Percentiles rank a stretch among this genome's conserved stretches.
Conservation (phyloP, 1,140 invertebrate species). For the Coelopa frigida region DNA sequence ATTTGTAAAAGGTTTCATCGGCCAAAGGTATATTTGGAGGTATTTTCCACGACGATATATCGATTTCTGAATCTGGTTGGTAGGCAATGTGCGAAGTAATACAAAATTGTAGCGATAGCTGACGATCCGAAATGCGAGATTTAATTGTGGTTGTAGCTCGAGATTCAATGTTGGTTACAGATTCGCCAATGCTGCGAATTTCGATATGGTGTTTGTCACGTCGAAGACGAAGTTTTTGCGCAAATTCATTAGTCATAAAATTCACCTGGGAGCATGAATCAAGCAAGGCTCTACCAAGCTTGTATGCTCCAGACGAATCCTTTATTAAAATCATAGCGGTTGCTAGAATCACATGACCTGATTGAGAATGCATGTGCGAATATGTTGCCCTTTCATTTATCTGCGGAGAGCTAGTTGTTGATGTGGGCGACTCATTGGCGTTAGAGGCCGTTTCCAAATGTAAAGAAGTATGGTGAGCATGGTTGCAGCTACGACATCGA, state of each 20-base stretch:
- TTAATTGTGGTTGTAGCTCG: neutral
- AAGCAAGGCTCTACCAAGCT: too few relatives aligned
- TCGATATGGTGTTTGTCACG: neutral
- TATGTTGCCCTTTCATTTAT: too few relatives aligned
- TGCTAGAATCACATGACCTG: too few relatives aligned
- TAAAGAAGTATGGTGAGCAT: too few relatives aligned
- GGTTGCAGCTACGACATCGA: too few relatives aligned
- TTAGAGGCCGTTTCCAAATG: too few relatives aligned
- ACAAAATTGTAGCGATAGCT: conserved; percentile 7
- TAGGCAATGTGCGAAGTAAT: conserved; percentile 12
- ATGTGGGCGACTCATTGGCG: too few relatives aligned
- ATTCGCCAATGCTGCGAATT: conserved; percentile 2
- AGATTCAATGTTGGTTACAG: conserved; percentile 5
- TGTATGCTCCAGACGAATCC: too few relatives aligned
- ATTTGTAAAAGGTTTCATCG: conserved; percentile 23
- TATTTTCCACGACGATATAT: conserved; percentile 14
- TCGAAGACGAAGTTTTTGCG: neutral
- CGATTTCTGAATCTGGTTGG: conserved; percentile 14
- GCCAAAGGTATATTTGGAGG: conserved; percentile 19
- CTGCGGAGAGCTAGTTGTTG: too few relatives aligned
- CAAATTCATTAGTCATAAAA: neutral
- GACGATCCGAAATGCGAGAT: conserved; percentile 1
- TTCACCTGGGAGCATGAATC: too few relatives aligned
- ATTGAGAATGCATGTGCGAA: too few relatives aligned
- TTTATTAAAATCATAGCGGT: too few relatives aligned